These are phyloP conservation scores for Noctua janthe DNA, from an alignment of 2,888 invertebrate species.

Conservation along the genomic window DNA sequence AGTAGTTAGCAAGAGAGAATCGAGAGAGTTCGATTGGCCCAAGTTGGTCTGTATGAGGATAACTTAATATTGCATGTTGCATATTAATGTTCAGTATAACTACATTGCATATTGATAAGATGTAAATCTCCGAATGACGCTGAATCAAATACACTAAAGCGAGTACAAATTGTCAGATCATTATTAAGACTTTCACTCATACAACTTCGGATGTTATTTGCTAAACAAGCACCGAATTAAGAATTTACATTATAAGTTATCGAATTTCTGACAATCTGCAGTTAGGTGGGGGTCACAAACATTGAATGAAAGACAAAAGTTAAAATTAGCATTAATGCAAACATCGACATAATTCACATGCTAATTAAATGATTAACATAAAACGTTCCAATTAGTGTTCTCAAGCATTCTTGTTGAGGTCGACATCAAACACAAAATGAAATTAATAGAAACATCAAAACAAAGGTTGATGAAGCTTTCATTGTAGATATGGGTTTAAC, in stretches of 20 bases:
- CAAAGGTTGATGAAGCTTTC: slow-evolving; percentile 23
- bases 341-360: slow-evolving; percentile 75
- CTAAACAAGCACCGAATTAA: neutral
- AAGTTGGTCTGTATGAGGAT: slow-evolving; percentile 30
- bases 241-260: neutral
- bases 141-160: slow-evolving; percentile 63
- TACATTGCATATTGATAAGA: slow-evolving; percentile 45
- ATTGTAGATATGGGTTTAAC: neutral
- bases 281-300: slow-evolving; percentile 55
- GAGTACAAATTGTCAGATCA: slow-evolving; percentile 63
- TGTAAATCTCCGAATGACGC: slow-evolving; percentile 67
- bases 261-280: slow-evolving; percentile 54
- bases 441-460: slow-evolving; percentile 38
- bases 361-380: slow-evolving; percentile 69
- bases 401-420: slow-evolving; percentile 65
- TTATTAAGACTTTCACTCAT: slow-evolving; percentile 19
- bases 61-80: slow-evolving; percentile 37
- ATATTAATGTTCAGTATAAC: slow-evolving; percentile 44
- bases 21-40: slow-evolving; percentile 32
- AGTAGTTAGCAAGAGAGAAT: slow-evolving; percentile 19
- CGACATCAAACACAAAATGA: slow-evolving; percentile 61
- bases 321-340: slow-evolving; percentile 68
- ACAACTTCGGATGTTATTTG: neutral
- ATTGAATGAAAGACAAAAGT: slow-evolving; percentile 60
- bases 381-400: slow-evolving; percentile 67